These are phyloP conservation scores for Oncorhynchus masou DNA, from an alignment of 2,113 vertebrate species.

Conservation along the genomic window DNA sequence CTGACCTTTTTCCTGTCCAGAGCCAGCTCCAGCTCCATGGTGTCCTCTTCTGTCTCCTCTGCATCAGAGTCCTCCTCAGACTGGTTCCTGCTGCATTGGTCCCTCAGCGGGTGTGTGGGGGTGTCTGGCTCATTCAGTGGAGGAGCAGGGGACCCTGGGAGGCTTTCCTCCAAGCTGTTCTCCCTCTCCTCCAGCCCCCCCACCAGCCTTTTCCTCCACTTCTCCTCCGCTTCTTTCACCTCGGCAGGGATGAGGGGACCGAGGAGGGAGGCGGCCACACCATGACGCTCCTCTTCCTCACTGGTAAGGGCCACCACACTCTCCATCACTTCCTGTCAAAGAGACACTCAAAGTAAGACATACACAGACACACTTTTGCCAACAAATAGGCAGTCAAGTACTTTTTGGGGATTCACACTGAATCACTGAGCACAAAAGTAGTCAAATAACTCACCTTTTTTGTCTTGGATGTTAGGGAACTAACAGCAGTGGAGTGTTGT, in stretches of 20 bases:
- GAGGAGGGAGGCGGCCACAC: constrained; percentile 89
- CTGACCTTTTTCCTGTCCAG: constrained; percentile 93
- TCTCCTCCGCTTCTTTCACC: constrained; percentile 93
- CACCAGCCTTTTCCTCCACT: constrained; percentile 89
- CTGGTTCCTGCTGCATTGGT: constrained; percentile 76
- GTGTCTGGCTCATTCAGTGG: constrained; percentile 62
- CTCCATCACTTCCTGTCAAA: constrained; percentile 88
- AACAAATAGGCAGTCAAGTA: background rate
- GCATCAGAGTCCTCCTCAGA: constrained; percentile 63
- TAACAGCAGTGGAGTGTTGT: constrained; percentile 29
- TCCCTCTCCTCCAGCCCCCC: constrained; percentile 79
- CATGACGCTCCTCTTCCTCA: constrained; percentile 87
- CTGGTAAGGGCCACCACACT: constrained; percentile 90
- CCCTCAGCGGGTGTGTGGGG: constrained; percentile 67
- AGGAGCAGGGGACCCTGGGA: constrained; percentile 33
- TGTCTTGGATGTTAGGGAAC: constrained; percentile 31
- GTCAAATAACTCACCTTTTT: constrained; percentile 62
- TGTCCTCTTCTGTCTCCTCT: constrained; percentile 86
- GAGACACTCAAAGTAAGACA: background rate
- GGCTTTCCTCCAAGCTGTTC: constrained; percentile 48
- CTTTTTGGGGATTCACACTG: background rate
- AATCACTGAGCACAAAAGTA: background rate
- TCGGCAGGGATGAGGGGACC: constrained; percentile 88
- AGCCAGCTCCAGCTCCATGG: constrained; percentile 89
- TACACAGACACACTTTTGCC: background rate